phyloP scores from a whole-genome alignment of 1,140 invertebrate species.

The Leptopilina clavipes region DNA sequence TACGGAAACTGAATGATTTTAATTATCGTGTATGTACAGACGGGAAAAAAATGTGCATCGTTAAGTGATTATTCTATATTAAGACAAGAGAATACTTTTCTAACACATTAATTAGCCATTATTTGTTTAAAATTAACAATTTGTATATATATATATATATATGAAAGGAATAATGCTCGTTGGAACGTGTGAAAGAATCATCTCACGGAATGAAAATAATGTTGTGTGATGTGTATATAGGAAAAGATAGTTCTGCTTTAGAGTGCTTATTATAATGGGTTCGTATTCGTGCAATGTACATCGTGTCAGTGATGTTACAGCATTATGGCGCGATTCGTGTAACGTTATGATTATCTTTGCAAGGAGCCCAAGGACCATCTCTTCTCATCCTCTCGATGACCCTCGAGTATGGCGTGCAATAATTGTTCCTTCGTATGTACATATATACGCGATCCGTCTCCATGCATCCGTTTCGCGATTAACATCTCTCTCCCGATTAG shows the following conservation, averaged over 20 bases:
- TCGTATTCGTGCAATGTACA: constrained; percentile 60
- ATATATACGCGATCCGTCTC: constrained; percentile 21
- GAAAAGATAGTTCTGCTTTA: constrained; percentile 44
- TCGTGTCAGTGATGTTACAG: constrained; percentile 63
- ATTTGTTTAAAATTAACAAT: not conserved
- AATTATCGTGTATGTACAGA: too few relatives aligned
- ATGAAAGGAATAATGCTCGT: not conserved
- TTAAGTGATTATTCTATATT: too few relatives aligned
- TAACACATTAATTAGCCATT: not conserved
- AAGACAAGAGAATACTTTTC: too few relatives aligned
- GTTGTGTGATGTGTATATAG: not conserved
- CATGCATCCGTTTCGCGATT: constrained; percentile 27
- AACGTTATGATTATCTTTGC: constrained; percentile 70
- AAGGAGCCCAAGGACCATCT: constrained; percentile 68
- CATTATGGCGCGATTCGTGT: constrained; percentile 66
- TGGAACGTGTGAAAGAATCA: constrained; percentile 5
- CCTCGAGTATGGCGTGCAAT: constrained; percentile 58
- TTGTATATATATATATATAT: not conserved
- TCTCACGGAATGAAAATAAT: not conserved
- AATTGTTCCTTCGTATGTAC: constrained; percentile 62
- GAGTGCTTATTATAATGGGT: constrained; percentile 51
- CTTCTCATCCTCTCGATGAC: constrained; percentile 58
- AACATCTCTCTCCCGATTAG: constrained; percentile 11
- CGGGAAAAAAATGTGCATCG: too few relatives aligned
- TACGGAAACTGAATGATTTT: too few relatives aligned